phyloP scores from a whole-genome alignment of 2,113 vertebrate species.

The Clarias magur region DNA sequence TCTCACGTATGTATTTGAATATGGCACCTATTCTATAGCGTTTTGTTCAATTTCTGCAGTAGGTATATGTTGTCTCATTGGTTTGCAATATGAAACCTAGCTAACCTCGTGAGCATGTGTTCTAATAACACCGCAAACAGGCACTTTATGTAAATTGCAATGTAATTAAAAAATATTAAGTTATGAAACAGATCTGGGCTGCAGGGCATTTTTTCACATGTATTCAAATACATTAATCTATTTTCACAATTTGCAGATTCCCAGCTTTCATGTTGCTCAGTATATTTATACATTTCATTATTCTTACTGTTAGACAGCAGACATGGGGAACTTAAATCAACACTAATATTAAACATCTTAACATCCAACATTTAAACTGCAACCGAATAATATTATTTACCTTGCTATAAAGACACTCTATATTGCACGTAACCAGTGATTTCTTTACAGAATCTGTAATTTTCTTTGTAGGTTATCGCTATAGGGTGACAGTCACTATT shows the following conservation, averaged over 20 bases:
- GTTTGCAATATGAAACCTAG: neutral
- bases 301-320: neutral
- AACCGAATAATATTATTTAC: neutral
- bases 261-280: neutral
- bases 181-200: neutral
- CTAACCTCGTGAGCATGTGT: neutral
- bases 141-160: neutral
- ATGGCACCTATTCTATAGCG: neutral
- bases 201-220: neutral
- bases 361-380: neutral
- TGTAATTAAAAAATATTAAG: neutral
- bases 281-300: neutral
- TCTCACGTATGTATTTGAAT: constrained; percentile 73
- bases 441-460: neutral
- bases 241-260: neutral
- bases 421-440: neutral
- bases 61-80: neutral
- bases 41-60: neutral
- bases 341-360: no score
- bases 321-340: neutral
- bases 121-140: no score
- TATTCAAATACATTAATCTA: neutral
- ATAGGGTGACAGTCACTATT: constrained; percentile 71
- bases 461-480: constrained; percentile 78
- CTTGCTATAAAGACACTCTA: neutral